Base-by-base conservation (phyloP, 2,113 vertebrate species). In the Sylvietta virens region DNA sequence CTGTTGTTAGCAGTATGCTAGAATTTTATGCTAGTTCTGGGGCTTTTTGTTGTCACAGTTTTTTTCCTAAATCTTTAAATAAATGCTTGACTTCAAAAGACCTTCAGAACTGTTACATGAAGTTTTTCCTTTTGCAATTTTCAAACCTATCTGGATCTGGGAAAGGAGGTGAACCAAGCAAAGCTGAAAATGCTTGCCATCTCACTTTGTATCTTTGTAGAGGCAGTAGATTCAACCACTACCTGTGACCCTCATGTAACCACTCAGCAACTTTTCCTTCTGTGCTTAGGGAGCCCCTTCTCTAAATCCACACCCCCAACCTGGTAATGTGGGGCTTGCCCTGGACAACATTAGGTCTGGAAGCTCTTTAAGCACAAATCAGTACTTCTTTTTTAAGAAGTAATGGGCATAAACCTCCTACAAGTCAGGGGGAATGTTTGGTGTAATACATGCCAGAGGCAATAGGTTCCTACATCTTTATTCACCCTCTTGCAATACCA, bases 31-130 rank as follows among this genome's bases (percentile, higher is more conserved):
- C 21, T 53, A 10, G 2, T 50, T 76, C 47, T 61, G 11, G 15
- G 18, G 3, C 6, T 13, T 51, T 60, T 65, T 80, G 27, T n/a
- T 81, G 3, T 22, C 3, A 2, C 1, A 2, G 0, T 20, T 58
- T 35, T 24, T 56, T 54, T 11, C 13, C 14, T 31, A 30, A 30
- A 26, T 57, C 16, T 35, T 71, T 71, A 54, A 42, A n/a, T 54
- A 84, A 64, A 56, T 56, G 4, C 8, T 51, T 83, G 37, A 35
- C 35, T 15, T 70, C 31, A 60, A 54, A 92, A 77, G 45, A 45
- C 13, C 9, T 54, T 60, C 26, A 51, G 7, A 86, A 44, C 30
- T 50, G 11, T 57, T 72, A 83, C 11, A 31, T 19, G 4, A 71
- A 62, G 11, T 15, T 60, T 86, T 60, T 90, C 18, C 23, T 39